A percentile compares a stretch with the other conserved stretches of the same genome.
phyloP scores from a whole-genome alignment of 64 coral and sea anemone species.

The Acropora yongei region DNA sequence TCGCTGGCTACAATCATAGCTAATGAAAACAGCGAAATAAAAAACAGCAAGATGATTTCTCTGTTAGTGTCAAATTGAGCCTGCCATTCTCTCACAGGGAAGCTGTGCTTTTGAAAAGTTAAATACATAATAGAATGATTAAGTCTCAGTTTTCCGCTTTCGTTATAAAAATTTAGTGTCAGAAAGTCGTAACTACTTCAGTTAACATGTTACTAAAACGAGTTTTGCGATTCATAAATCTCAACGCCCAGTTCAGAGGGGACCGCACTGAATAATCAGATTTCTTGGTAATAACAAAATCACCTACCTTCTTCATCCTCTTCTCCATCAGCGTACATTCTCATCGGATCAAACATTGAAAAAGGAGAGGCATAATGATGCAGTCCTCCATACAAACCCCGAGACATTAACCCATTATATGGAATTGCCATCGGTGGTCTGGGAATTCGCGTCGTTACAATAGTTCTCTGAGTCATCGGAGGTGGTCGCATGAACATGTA shows the following conservation, averaged over 20 bases:
- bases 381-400: conserved; percentile 44
- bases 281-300: not conserved
- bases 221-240: not conserved
- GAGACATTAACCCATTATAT: conserved; percentile 64
- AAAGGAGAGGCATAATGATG: conserved; percentile 51
- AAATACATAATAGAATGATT: too few species aligned
- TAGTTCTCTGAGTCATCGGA: conserved; percentile 95
- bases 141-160: too few species aligned
- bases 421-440: conserved; percentile 85
- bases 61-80: too few species aligned
- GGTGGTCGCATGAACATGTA: conserved; percentile 95
- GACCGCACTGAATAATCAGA: not conserved
- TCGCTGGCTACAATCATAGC: too few species aligned
- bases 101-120: too few species aligned
- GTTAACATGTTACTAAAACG: not conserved
- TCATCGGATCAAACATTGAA: conserved; percentile 22
- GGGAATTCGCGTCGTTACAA: conserved; percentile 97
- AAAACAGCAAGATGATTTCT: too few species aligned
- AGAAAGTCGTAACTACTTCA: too few species aligned
- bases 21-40: too few species aligned
- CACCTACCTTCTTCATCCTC: conserved; percentile 30
- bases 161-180: too few species aligned
- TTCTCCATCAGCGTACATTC: conserved; percentile 34
- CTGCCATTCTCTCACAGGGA: too few species aligned
- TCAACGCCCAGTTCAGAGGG: not conserved